These are phyloP conservation scores for Pseudomyrmex flavicornis DNA, from an alignment of 1,140 invertebrate genomes.

Conservation along the genomic window DNA sequence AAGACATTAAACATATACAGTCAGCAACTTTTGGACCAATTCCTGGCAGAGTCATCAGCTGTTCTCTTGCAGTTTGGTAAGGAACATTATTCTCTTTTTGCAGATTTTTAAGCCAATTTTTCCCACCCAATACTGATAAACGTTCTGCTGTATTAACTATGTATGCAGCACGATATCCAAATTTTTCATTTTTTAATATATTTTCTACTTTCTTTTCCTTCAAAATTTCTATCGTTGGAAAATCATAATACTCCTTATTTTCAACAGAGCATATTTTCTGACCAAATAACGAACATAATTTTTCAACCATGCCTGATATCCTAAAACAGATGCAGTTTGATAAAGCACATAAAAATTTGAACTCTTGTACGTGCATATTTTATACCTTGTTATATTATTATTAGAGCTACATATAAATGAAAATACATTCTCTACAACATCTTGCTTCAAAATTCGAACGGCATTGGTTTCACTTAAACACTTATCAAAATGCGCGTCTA, in stretches of 20 bases:
- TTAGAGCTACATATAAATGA: slow-evolving; percentile 99
- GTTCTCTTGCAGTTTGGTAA: slow-evolving; percentile 90
- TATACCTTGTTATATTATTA: slow-evolving; percentile 95
- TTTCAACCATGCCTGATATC: slow-evolving; percentile 96
- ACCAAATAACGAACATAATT: slow-evolving; percentile 94
- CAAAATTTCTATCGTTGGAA: slow-evolving; percentile 91
- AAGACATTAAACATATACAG: slow-evolving; percentile 98
- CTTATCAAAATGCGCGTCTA: slow-evolving; percentile 91
- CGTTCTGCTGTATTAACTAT: slow-evolving; percentile 90
- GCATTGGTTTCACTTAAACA: slow-evolving; percentile 90
- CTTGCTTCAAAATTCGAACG: slow-evolving; percentile 96
- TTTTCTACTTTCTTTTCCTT: slow-evolving; percentile 88
- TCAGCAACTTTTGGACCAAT: slow-evolving; percentile 98
- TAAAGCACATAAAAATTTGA: too few species aligned
- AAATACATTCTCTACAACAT: slow-evolving; percentile 96
- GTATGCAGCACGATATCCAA: slow-evolving; percentile 96
- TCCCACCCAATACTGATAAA: slow-evolving; percentile 89
- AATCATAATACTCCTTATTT: slow-evolving; percentile 90
- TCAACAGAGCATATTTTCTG: slow-evolving; percentile 89
- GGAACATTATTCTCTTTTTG: slow-evolving; percentile 85
- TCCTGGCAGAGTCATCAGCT: slow-evolving; percentile 92
- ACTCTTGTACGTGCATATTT: not conserved
- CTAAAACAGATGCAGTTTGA: slow-evolving; percentile 83
- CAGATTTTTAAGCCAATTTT: slow-evolving; percentile 90
- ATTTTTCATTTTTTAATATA: slow-evolving; percentile 91